These are phyloP conservation scores for Hippocampus zosterae DNA, from an alignment of 2,113 vertebrate genomes.

Conservation along the genomic window DNA sequence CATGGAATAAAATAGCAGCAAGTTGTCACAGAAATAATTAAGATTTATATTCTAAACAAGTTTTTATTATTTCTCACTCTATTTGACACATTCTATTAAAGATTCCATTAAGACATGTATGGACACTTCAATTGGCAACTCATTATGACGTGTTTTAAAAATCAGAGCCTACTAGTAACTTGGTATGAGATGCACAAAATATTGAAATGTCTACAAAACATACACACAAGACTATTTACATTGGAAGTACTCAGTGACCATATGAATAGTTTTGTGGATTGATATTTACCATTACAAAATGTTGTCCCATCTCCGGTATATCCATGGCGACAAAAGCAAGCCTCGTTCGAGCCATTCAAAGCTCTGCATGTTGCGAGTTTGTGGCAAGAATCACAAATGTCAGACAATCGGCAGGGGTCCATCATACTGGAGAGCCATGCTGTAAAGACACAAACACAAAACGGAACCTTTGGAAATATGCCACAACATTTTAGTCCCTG, in stretches of 20 bases:
- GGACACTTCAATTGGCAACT: too few species aligned
- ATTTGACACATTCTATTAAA: too few species aligned
- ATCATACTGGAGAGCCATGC: slow-evolving; percentile 73
- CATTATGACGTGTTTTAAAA: too few species aligned
- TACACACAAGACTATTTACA: not conserved
- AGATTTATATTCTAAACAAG: too few species aligned
- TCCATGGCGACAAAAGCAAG: slow-evolving; percentile 66
- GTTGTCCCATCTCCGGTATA: slow-evolving; percentile 67
- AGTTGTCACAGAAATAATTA: too few species aligned
- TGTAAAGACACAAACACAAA: slow-evolving; percentile 34
- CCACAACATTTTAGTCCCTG: not conserved
- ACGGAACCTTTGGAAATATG: slow-evolving; percentile 7
- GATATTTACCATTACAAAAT: slow-evolving; percentile 65
- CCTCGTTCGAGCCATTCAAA: slow-evolving; percentile 41
- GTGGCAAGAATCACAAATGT: slow-evolving; percentile 66
- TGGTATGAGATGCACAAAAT: too few species aligned
- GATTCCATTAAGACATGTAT: too few species aligned
- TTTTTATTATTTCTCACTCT: too few species aligned
- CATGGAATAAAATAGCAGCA: too few species aligned
- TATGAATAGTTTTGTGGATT: not conserved
- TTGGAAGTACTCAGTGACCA: not conserved
- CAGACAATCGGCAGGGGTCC: slow-evolving; percentile 60
- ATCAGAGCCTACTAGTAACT: too few species aligned
- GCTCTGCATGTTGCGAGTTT: slow-evolving; percentile 51
- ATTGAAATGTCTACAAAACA: too few species aligned